A percentile compares a stretch with the other conserved stretches of the same genome.
Evolutionary conservation across 2,888 invertebrate species (phyloP).

Genomic region (Charanyca ferruginea): DNA sequence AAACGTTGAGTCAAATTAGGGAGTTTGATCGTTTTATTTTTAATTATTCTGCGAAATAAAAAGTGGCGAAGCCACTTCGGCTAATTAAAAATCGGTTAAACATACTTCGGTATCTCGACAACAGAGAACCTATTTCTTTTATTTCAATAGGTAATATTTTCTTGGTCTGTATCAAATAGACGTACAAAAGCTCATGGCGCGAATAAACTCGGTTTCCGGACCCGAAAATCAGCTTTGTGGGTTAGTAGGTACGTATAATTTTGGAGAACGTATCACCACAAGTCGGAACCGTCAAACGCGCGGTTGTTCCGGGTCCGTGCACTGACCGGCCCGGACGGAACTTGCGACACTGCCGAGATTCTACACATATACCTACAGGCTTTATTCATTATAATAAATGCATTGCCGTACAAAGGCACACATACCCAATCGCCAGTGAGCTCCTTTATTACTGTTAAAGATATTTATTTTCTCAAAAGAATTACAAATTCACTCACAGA

Average conservation of each 20-base stretch:
- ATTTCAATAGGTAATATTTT: no score
- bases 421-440: background rate
- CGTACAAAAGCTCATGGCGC: slow-evolving; percentile 5
- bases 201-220: slow-evolving; percentile 37
- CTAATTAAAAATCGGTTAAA: no score
- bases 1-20: no score
- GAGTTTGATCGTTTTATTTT: no score
- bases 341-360: background rate
- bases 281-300: slow-evolving; percentile 26
- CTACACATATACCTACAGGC: background rate
- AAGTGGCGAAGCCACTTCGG: no score
- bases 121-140: no score
- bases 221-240: slow-evolving; percentile 19
- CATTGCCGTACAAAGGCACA: background rate
- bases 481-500: no score
- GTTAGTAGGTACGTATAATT: slow-evolving; percentile 16
- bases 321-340: background rate
- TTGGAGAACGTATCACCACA: slow-evolving; percentile 13
- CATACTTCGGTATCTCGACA: no score
- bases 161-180: no score
- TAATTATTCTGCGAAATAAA: no score
- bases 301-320: slow-evolving; percentile 24
- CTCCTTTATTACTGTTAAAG: no score
- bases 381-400: background rate
- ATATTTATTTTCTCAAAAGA: no score